A percentile compares a stretch with the other conserved stretches of the same genome.
Evolutionary conservation across 2,888 invertebrate species (phyloP).

Genomic region (Cephus spinipes): DNA sequence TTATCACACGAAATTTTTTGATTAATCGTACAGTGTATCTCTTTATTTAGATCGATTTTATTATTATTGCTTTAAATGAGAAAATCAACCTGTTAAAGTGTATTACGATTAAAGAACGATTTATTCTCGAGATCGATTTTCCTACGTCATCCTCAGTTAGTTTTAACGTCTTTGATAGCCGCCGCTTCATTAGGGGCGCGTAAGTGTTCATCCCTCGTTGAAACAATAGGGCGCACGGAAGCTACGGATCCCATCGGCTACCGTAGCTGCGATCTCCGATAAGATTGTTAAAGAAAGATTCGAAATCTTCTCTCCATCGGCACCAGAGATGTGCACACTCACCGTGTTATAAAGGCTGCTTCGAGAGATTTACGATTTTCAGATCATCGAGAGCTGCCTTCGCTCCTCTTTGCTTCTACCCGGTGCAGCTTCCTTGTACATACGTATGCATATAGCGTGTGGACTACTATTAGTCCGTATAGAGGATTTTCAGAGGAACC

Average conservation of each 20-base stretch:
- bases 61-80: not conserved
- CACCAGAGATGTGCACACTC: conserved; percentile 15
- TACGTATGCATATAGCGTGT: not conserved
- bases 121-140: not conserved
- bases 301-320: conserved; percentile 6
- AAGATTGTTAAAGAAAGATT: conserved; percentile 20
- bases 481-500: not conserved
- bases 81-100: not conserved
- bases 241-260: conserved; percentile 22
- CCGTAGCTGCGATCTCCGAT: conserved; percentile 18
- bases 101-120: not conserved
- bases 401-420: not conserved
- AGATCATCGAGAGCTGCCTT: not conserved
- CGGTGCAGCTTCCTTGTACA: not conserved
- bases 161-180: conserved; percentile 13
- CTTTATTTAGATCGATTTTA: not conserved
- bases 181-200: conserved; percentile 20
- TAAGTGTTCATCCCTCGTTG: conserved; percentile 17
- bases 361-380: not conserved
- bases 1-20: not conserved
- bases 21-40: not conserved
- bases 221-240: conserved; percentile 23
- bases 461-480: not conserved
- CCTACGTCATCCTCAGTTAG: not conserved
- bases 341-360: conserved; percentile 2